A percentile compares a stretch with the other conserved stretches of the same genome.
Conservation (phyloP, 2,113 vertebrate species). For the Peromyscus leucopus region DNA sequence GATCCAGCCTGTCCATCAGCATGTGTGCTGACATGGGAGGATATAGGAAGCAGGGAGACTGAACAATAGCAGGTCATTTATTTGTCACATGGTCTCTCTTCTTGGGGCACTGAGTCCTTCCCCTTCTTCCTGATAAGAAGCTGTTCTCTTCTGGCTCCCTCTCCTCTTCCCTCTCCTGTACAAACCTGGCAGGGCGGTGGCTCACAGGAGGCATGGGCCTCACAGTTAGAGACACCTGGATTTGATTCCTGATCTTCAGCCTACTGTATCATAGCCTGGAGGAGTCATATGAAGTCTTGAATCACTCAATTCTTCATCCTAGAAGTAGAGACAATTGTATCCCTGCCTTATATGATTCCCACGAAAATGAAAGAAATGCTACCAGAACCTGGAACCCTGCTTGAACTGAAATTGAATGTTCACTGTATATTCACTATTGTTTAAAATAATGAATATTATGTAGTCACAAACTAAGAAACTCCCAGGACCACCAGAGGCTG, state of each 20-base stretch:
- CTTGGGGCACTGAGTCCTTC: background rate
- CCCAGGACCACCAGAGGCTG: background rate
- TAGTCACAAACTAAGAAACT: background rate
- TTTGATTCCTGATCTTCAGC: conserved; percentile 7
- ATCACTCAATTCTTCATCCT: conserved; percentile 12
- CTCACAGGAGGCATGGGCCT: background rate
- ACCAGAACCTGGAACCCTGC: background rate
- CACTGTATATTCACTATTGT: background rate
- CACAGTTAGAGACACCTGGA: background rate
- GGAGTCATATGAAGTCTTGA: conserved; percentile 12
- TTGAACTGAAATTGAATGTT: background rate
- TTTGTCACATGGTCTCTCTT: background rate
- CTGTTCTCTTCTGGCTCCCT: background rate
- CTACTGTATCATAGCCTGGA: background rate
- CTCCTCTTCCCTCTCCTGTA: background rate
- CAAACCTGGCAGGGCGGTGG: background rate
- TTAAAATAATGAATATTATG: background rate
- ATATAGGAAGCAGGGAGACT: background rate
- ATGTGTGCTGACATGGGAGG: background rate
- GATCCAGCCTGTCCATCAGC: background rate
- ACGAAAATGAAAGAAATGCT: background rate
- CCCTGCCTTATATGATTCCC: background rate
- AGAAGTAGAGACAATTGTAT: background rate
- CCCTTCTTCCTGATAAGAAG: background rate
- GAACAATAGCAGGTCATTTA: background rate